Evolutionary conservation across 2,113 vertebrate genomes (phyloP), one percentile per base, ranked within the genome.

Genomic region (Lipotes vexillifer): DNA sequence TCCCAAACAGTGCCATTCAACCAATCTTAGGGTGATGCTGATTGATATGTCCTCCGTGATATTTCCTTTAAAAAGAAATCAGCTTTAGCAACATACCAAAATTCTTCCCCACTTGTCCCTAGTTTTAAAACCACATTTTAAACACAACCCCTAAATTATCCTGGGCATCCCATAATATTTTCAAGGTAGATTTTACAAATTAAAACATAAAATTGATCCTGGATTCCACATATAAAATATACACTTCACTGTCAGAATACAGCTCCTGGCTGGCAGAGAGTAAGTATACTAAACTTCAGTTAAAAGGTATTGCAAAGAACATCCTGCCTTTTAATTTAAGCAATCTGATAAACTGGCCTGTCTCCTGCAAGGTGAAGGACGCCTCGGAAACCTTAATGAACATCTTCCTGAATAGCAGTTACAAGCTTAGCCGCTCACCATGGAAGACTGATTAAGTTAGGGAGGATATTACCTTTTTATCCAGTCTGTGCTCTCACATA

Each of bases 381-480:
- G 0, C 55, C 72, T 95, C 68, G 57, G 85, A 97, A 93, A 92
- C 93, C 61, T 96, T 98, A 98, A 98, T 97, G 93, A 97, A 97
- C 94, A 84, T 94, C 92, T 96, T 96, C 93, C 74, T 92, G 89
- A 97, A 96, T 66, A 95, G 88, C 74, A 92, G 86, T 90, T 94
- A 80, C 83, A 94, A 96, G 93, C 93, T 97, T 94, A 97, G 89
- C 80, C 8, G 65, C 94, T 97, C 93, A 90, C 74, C 87, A 95
- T 92, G 96, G 78, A 97, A 97, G 89, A 96, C 93, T 96, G 96
- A 98, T 96, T 98, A 97, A 97, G 89, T 96, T 92, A 75, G 93
- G 65, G 41, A 97, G 92, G 83, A 92, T 92, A 95, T 96, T 96
- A 92, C 96, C 88, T 89, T 97, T 98, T 97, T 95, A 94, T 96